Percentiles rank a stretch among this genome's conserved stretches.
Conservation (phyloP, 2,113 vertebrate species). For the Scortum barcoo region DNA sequence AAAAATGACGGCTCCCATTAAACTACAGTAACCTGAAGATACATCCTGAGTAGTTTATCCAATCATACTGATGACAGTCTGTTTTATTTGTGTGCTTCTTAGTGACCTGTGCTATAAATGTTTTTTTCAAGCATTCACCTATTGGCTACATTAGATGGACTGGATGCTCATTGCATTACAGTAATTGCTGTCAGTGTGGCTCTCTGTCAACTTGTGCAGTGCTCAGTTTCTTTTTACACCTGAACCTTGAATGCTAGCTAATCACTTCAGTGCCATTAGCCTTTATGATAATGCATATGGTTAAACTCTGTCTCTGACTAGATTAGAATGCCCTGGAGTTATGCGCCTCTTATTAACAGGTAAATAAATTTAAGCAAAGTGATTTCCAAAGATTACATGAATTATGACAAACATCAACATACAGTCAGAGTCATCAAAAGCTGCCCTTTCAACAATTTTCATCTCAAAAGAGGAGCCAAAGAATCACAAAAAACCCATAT, state of each 20-base stretch:
- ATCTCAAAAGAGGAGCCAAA: no score
- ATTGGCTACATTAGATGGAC: not conserved
- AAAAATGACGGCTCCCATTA: slow-evolving; percentile 7
- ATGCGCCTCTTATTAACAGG: no score
- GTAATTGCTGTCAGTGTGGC: slow-evolving; percentile 13
- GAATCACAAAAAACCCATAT: not conserved
- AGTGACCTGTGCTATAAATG: not conserved
- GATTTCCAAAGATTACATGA: no score
- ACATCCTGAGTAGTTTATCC: not conserved
- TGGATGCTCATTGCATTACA: slow-evolving; percentile 9
- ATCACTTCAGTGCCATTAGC: slow-evolving; percentile 6
- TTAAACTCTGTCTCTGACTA: not conserved
- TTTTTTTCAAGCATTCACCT: not conserved
- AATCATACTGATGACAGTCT: not conserved
- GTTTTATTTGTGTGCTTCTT: slow-evolving; percentile 12
- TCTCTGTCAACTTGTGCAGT: slow-evolving; percentile 13
- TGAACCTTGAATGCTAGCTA: slow-evolving; percentile 14
- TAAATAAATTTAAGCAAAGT: no score
- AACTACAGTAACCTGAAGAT: not conserved
- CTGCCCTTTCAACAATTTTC: no score
- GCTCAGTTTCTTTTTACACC: slow-evolving; percentile 6
- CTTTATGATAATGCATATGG: not conserved
- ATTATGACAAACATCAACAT: no score
- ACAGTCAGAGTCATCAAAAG: no score
- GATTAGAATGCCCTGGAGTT: not conserved